A percentile compares a stretch with the other conserved stretches of the same genome.
Evolutionary conservation across 2,888 invertebrate species (phyloP).

Genomic region (Sesamia inferens): DNA sequence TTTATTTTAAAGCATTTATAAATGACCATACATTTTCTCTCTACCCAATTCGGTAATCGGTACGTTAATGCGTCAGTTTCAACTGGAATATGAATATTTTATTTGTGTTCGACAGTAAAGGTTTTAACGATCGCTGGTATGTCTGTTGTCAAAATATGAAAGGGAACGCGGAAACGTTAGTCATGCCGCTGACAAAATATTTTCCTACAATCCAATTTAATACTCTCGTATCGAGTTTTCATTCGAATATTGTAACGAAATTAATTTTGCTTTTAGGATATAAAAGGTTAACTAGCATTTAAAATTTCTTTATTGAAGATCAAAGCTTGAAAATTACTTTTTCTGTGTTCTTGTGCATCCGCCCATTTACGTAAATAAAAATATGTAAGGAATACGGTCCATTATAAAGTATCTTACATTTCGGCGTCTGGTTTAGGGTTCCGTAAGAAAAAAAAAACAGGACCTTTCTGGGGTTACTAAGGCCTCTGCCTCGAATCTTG

Average conservation of each 20-base stretch:
- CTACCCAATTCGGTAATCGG: background rate
- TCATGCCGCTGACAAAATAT: conserved; percentile 30
- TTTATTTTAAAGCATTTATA: background rate
- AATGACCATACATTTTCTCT: background rate
- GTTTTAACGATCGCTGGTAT: conserved; percentile 36
- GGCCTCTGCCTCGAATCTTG: too few species aligned
- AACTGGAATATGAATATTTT: conserved; percentile 43
- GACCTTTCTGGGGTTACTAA: too few species aligned
- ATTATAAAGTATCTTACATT: background rate
- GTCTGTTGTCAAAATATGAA: conserved; percentile 31
- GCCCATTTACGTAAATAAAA: background rate
- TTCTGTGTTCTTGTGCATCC: background rate
- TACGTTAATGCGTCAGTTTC: conserved; percentile 17
- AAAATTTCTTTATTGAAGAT: background rate
- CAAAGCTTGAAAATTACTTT: conserved; percentile 2
- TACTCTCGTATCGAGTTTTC: conserved; percentile 26
- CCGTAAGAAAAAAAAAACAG: background rate
- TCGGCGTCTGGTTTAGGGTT: background rate
- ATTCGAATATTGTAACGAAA: conserved; percentile 20
- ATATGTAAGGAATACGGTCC: background rate
- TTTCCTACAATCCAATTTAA: conserved; percentile 34
- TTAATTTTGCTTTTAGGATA: conserved; percentile 17
- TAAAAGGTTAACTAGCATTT: background rate
- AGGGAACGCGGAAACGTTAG: conserved; percentile 35
- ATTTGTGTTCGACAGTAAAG: conserved; percentile 26